Evolutionary conservation across 2,113 vertebrate species (phyloP), one percentile per base, ranked within the genome.

Genomic region (Probosciger aterrimus): DNA sequence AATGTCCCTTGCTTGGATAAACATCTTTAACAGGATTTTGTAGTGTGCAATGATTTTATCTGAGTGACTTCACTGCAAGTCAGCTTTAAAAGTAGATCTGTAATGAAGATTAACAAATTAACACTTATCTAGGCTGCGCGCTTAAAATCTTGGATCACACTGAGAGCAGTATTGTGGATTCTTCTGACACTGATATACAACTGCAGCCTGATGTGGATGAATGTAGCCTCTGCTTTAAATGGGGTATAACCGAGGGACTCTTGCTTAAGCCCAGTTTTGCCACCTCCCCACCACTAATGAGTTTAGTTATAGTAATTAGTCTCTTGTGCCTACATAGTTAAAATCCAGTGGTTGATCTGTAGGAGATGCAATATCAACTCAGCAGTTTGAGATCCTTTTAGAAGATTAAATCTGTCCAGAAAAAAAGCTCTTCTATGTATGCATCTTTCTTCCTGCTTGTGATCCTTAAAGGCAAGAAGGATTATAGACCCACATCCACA

Each of bases 1-100:
- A 80, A 80, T 4, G 31, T 79, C 90, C 75, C 82, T 80, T 91
- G 75, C 92, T 95, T 95, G 92, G 92, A 65, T 94, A 94, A 95
- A 62, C 84, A 82, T 49, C 81, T 82, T 75, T 93, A 92, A 95
- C 55, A 60, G 83, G 60, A 64, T 79, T 83, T 84, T 94, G 96
- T 84, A 93, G 74, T 9, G 70, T 39, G 92, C 74, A 90, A 3
- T 93, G 84, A 90, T 87, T 96, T 93, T 30, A 35, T 90, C 92
- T 87, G 81, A 92, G 81, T 77, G 88, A 80, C 88, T 91, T 91
- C 69, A 14, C 62, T 60, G 33, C 0, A 0, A 60, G 82, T 79
- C 46, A 62, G 59, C 57, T 82, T 79, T 41, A 89, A 71, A 91
- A 92, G 68, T 27, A 71, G 80, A 44, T 83, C 83, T 68, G 37